Evolutionary conservation across 2,797 vertebrate genomes (phyloP).

Genomic region (Threskiornis aethiopicus): DNA sequence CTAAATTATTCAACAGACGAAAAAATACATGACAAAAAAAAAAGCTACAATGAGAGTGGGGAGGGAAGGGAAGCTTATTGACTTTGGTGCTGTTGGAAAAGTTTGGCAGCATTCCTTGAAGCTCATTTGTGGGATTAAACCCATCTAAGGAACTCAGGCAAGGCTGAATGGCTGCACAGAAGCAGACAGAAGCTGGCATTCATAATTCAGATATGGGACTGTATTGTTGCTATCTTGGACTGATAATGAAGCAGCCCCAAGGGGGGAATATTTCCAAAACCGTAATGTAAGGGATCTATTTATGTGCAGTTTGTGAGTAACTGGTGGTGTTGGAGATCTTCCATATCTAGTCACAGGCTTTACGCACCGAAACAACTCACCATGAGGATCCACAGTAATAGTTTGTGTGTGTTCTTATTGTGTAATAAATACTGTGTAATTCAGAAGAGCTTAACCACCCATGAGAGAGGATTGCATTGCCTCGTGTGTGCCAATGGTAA

Average conservation of each 20-base stretch:
- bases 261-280: not conserved
- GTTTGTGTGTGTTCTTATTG: not conserved
- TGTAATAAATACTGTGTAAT: not conserved
- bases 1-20: conserved; percentile 55
- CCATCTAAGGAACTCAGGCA: not conserved
- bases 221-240: not conserved
- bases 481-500: accelerated
- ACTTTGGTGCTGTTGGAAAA: not conserved
- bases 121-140: not conserved
- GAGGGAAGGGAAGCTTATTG: not conserved
- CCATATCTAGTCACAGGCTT: not conserved
- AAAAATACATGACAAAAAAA: not conserved
- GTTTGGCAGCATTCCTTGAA: conserved; percentile 7
- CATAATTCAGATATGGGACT: not conserved
- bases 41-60: not conserved
- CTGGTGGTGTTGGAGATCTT: not conserved
- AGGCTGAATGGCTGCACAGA: not conserved
- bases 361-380: not conserved
- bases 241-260: conserved; percentile 12
- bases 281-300: not conserved
- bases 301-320: not conserved
- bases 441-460: not conserved
- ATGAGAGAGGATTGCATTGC: not conserved
- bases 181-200: not conserved
- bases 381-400: not conserved